phyloP scores from a whole-genome alignment of 1,140 invertebrate species.

The Bactericera cockerelli region DNA sequence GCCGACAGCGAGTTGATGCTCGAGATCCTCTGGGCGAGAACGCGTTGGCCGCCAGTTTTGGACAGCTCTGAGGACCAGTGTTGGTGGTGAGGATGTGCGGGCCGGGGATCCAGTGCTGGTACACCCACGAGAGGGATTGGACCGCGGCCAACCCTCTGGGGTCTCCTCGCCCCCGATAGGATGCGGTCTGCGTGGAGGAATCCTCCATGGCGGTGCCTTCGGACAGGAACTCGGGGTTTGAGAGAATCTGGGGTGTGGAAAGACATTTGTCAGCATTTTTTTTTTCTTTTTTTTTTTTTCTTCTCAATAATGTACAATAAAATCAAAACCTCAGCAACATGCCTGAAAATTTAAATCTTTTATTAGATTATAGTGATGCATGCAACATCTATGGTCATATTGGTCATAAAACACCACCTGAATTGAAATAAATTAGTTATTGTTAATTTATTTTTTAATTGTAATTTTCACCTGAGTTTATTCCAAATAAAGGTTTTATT shows the following conservation, averaged over 20 bases:
- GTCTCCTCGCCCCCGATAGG: conserved; percentile 94
- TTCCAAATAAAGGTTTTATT: too few species aligned
- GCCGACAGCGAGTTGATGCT: conserved; percentile 97
- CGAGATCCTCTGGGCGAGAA: conserved; percentile 96
- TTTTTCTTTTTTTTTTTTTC: too few species aligned
- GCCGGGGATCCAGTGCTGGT: conserved; percentile 87
- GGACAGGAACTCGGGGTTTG: conserved; percentile 97
- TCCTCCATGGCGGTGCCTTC: conserved; percentile 97
- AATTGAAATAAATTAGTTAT: too few species aligned
- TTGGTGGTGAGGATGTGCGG: conserved; percentile 93
- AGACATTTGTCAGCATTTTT: too few species aligned
- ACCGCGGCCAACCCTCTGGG: conserved; percentile 69
- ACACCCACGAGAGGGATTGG: conserved; percentile 70
- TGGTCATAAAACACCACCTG: too few species aligned
- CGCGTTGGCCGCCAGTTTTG: conserved; percentile 97
- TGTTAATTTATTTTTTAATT: too few species aligned
- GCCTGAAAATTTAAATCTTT: too few species aligned
- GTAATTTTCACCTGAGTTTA: too few species aligned
- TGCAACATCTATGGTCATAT: too few species aligned
- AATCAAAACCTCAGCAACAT: too few species aligned
- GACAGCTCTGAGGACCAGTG: conserved; percentile 99
- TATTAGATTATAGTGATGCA: too few species aligned
- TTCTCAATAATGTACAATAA: too few species aligned
- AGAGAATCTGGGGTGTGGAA: conserved; percentile 70
- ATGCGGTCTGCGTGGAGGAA: conserved; percentile 81